These are phyloP conservation scores for Alca torda DNA, from an alignment of 2,797 vertebrate genomes.

Conservation along the genomic window DNA sequence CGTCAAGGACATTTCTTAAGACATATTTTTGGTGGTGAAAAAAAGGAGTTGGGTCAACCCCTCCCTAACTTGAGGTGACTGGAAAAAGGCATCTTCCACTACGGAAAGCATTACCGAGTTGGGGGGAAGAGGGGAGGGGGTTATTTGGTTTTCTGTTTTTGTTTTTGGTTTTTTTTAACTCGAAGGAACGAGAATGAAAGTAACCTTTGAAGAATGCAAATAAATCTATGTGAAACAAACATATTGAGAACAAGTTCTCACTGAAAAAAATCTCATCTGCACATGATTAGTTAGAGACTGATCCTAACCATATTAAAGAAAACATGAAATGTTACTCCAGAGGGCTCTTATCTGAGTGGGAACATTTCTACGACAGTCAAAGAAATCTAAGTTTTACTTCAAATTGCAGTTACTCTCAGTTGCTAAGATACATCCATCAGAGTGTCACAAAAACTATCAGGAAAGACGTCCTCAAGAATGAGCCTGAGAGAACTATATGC, in stretches of 20 bases:
- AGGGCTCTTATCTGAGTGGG: conserved; percentile 52
- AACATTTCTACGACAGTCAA: conserved; percentile 60
- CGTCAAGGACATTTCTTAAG: background rate
- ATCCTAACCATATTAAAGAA: conserved; percentile 25
- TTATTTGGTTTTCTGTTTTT: background rate
- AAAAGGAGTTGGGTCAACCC: background rate
- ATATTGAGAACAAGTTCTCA: background rate
- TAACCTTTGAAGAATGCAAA: background rate
- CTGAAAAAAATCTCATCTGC: background rate
- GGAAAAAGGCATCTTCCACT: background rate
- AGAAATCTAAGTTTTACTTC: conserved; percentile 54
- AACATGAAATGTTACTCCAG: conserved; percentile 40
- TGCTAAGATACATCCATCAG: conserved; percentile 64
- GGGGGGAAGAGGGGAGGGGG: background rate
- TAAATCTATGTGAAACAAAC: background rate
- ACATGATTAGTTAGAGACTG: background rate
- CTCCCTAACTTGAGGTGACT: background rate
- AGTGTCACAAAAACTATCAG: conserved; percentile 45
- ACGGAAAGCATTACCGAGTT: background rate
- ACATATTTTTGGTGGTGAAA: background rate
- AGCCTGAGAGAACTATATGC: background rate
- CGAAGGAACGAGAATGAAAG: background rate
- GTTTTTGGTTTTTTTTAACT: background rate
- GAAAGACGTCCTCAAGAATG: conserved; percentile 44
- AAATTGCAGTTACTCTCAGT: conserved; percentile 53